A percentile compares a stretch with the other conserved stretches of the same genome.
Conservation (phyloP, 2,888 invertebrate genomes). For the Drosophila phalerata region DNA sequence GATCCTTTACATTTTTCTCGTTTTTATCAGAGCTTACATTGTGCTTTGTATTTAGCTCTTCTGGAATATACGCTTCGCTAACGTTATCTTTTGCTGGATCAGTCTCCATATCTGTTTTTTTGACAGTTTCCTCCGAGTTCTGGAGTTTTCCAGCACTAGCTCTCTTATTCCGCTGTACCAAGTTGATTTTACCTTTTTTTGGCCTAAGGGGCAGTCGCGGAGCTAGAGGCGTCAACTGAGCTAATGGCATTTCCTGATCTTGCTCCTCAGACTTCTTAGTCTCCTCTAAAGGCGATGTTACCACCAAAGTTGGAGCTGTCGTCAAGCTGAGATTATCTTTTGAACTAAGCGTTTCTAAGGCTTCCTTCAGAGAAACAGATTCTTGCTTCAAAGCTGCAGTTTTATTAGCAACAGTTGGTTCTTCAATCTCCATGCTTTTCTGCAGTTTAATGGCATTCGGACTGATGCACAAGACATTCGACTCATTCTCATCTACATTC, state of each 20-base stretch:
- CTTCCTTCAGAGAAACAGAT: not conserved
- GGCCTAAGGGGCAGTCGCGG: slow-evolving; percentile 42
- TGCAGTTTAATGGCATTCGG: slow-evolving; percentile 62
- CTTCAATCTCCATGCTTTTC: slow-evolving; percentile 13
- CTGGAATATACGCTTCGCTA: not conserved
- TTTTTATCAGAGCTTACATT: no score
- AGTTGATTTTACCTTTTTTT: slow-evolving; percentile 78
- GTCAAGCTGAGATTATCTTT: not conserved
- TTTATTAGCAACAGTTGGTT: not conserved
- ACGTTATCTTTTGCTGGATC: not conserved
- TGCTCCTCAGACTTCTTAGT: not conserved
- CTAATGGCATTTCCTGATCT: not conserved
- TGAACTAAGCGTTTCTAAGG: not conserved
- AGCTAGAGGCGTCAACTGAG: not conserved
- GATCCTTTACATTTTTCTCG: not conserved
- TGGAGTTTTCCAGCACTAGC: slow-evolving; percentile 1
- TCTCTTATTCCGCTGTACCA: slow-evolving; percentile 75
- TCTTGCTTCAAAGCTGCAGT: not conserved
- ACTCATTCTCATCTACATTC: slow-evolving; percentile 52
- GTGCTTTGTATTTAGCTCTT: not conserved
- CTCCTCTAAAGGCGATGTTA: slow-evolving; percentile 4
- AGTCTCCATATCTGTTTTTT: not conserved
- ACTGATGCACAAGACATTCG: slow-evolving; percentile 67
- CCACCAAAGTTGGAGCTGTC: slow-evolving; percentile 13
- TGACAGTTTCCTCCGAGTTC: not conserved